Evolutionary conservation across 35 echinoderm and acorn worm species (phyloP), one percentile per base, ranked within the genome.

Genomic region (Apostichopus californicus): DNA sequence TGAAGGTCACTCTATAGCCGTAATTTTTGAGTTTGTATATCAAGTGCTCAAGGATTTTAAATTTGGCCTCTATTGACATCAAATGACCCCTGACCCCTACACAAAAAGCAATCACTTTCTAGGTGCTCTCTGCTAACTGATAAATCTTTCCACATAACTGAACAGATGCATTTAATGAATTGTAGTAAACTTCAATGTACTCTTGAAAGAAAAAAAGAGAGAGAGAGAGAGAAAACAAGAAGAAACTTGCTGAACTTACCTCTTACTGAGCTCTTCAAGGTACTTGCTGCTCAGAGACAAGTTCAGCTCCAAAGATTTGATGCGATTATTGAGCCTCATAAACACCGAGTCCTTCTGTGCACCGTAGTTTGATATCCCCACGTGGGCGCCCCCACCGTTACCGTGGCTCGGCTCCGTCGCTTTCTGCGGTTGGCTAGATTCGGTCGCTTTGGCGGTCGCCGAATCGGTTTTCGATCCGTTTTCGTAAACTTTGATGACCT

Each of bases 281-380:
- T 99, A 99, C 54, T 92, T 86, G 63, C 93, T 93, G 88, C 97
- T 99, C 14, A 99, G 63, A 3, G 97, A 96, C 92, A 99, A 94
- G 57, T 99, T 99, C 57, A 96, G 77, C 80, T 99, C 97, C 71
- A 99, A 60, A 65, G 91, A 80, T 84, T 99, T 99, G 88, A 99
- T 99, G 5, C 97, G 93, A 93, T 99, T 99, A 68, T 99, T 99
- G 5, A 99, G 92, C 78, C 97, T 96, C 97, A 99, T 99, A 79
- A 99, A 94, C 2, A 99, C 93, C 8, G 97, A 96, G 23, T 99
- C 97, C 73, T 99, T 99, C 60, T 95, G 95, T 1, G 87, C 56
- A 5, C 93, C 94, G 59, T 89, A 89, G 34, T 66, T 89, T 11
- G 57, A 18, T 28, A 55, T 56, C 10, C 56, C 86, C 9, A 21